Conservation (phyloP, 2,113 vertebrate genomes). For the Zootoca vivipara region DNA sequence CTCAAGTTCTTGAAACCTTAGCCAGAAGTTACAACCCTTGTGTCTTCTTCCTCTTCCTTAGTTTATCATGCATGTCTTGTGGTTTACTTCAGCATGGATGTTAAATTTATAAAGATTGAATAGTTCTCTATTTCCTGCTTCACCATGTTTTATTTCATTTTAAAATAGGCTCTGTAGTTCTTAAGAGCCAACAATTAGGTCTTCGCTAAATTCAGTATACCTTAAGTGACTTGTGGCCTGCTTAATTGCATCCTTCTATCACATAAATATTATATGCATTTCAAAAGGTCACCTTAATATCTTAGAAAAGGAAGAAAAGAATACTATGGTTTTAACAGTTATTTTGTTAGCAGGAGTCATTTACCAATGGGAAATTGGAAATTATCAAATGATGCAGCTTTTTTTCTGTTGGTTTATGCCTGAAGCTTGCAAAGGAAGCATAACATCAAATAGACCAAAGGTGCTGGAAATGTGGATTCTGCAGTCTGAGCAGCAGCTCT, state of each 20-base stretch:
- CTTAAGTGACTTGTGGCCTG: not conserved
- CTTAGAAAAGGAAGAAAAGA: not conserved
- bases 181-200: not conserved
- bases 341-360: not conserved
- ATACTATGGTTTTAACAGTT: not conserved
- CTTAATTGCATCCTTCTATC: not conserved
- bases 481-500: not conserved
- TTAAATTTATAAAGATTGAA: slow-evolving; percentile 10
- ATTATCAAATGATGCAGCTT: not conserved
- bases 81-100: slow-evolving; percentile 21
- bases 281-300: not conserved
- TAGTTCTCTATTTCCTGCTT: not conserved
- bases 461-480: not conserved
- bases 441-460: not conserved
- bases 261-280: not conserved
- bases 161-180: slow-evolving; percentile 8
- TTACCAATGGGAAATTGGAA: not conserved
- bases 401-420: not conserved
- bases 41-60: not conserved
- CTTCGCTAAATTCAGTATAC: slow-evolving; percentile 16
- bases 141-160: slow-evolving; percentile 8
- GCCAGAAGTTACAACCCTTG: slow-evolving; percentile 20
- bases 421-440: not conserved
- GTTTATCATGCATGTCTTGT: not conserved
- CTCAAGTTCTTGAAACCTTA: not conserved